These are phyloP conservation scores for Nasonia vitripennis DNA, from an alignment of 1,140 invertebrate genomes.

Conservation along the genomic window DNA sequence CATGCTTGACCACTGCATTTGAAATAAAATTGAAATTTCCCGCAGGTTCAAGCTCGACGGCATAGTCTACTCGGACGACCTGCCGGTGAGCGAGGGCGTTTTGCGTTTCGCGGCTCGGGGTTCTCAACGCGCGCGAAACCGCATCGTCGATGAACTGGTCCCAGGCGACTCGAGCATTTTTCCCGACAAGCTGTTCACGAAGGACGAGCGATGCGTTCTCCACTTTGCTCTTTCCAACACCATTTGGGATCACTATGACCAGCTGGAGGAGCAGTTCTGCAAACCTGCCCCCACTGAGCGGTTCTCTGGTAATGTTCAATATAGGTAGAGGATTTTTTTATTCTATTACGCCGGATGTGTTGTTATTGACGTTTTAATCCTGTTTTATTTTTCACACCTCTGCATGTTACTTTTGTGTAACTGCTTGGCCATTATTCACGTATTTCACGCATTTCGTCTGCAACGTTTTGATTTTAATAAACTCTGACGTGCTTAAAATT, in stretches of 20 bases:
- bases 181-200: constrained; percentile 68
- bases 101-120: constrained; percentile 15
- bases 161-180: constrained; percentile 73
- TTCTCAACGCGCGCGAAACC: constrained; percentile 74
- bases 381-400: too few species aligned
- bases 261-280: constrained; percentile 74
- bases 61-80: constrained; percentile 73
- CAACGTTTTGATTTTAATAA: too few species aligned
- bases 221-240: constrained; percentile 79
- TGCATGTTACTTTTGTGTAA: too few species aligned
- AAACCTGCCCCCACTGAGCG: constrained; percentile 59
- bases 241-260: constrained; percentile 74
- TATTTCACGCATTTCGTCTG: too few species aligned
- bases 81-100: constrained; percentile 72
- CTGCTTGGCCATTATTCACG: too few species aligned
- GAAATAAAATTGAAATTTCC: too few species aligned
- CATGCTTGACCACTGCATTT: too few species aligned
- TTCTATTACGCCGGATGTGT: not conserved
- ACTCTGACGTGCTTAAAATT: too few species aligned
- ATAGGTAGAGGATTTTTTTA: constrained; percentile 12
- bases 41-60: constrained; percentile 79
- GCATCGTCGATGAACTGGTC: constrained; percentile 78
- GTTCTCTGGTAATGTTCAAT: constrained; percentile 59
- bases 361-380: too few species aligned
- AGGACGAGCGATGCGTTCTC: constrained; percentile 77